These are phyloP conservation scores for Macaria liturata DNA, from an alignment of 2,888 invertebrate genomes.

Conservation along the genomic window DNA sequence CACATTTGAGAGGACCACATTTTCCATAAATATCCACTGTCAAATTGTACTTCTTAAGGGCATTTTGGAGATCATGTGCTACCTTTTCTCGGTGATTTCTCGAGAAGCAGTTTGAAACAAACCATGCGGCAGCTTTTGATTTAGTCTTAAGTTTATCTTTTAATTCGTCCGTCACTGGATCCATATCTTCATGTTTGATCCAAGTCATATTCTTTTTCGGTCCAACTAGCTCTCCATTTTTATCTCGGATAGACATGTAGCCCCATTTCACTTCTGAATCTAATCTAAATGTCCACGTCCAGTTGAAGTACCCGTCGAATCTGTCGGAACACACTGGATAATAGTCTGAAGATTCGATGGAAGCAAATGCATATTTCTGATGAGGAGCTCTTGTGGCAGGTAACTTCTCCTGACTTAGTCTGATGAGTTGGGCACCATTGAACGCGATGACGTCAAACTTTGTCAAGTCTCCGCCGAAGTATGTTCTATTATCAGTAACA, in stretches of 20 bases:
- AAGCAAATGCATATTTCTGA: conserved; percentile 64
- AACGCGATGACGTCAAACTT: conserved; percentile 62
- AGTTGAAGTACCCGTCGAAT: conserved; percentile 45
- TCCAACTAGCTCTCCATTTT: conserved; percentile 42
- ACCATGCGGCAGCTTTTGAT: conserved; percentile 44
- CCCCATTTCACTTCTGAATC: conserved; percentile 54
- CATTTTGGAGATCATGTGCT: conserved; percentile 20
- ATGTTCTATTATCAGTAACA: conserved; percentile 49
- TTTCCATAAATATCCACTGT: conserved; percentile 47
- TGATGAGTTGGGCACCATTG: conserved; percentile 51
- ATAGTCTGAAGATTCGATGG: conserved; percentile 59
- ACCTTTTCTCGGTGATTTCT: conserved; percentile 43
- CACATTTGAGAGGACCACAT: conserved; percentile 45
- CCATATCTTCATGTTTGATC: conserved; percentile 43
- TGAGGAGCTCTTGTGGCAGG: conserved; percentile 47
- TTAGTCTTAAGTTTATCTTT: conserved; percentile 26
- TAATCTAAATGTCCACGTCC: conserved; percentile 36
- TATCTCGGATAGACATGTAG: conserved; percentile 50
- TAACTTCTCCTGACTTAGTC: conserved; percentile 23
- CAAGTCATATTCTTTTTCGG: conserved; percentile 47
- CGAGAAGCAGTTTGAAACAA: conserved; percentile 57
- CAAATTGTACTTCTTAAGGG: conserved; percentile 37
- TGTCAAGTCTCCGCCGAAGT: conserved; percentile 42
- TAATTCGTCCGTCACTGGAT: conserved; percentile 33
- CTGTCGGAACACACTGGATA: conserved; percentile 53